Evolutionary conservation across 53 echinoderm and acorn worm genomes (phyloP), one percentile per base, ranked within the genome.

Genomic region (Arbacia lixula): DNA sequence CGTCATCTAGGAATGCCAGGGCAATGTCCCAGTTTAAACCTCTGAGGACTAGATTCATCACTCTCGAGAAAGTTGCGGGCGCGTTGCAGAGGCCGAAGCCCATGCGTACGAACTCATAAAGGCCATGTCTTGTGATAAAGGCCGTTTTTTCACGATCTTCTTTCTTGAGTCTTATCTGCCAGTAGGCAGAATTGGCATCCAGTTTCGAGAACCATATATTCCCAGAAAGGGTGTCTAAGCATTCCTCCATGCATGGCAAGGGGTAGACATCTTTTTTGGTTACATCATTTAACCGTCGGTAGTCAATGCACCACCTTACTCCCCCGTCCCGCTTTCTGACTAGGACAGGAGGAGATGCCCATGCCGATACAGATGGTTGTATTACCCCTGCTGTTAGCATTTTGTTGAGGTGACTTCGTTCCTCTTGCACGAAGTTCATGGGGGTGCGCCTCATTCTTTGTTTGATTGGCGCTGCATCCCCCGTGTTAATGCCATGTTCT

Each of bases 211-310:
- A 88, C 19, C 78, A 91, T 49, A 71, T 30, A 22, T 66, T 89
- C 4, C 86, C 86, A 30, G 71, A 73, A 22, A 92, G 36, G 8
- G 83, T 51, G 31, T 92, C 92, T 24, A 92, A 16, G 54, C 89
- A 92, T 60, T 92, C 89, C 24, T 83, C 73, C 31, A 93, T 87
- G 40, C 80, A 71, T 14, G 93, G 90, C 5, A 93, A 68, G 33
- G 93, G 93, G 36, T 87, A 93, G 6, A 85, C 93, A 67, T 88
- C 85, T 40, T 88, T 90, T 8, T 66, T 66, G 12, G 83, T 92
- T 6, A 89, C 60, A 34, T 86, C 63, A 62, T 92, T 92, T 1
- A 92, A 37, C 6, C 34, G 36, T 1, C 92, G 56, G 38, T 92
- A 89, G 41, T 69, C 69, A 3, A 69, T 69, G 43, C 40, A 69